Evolutionary conservation across 1,140 invertebrate species (phyloP).

Genomic region (Megalonaias nervosa): DNA sequence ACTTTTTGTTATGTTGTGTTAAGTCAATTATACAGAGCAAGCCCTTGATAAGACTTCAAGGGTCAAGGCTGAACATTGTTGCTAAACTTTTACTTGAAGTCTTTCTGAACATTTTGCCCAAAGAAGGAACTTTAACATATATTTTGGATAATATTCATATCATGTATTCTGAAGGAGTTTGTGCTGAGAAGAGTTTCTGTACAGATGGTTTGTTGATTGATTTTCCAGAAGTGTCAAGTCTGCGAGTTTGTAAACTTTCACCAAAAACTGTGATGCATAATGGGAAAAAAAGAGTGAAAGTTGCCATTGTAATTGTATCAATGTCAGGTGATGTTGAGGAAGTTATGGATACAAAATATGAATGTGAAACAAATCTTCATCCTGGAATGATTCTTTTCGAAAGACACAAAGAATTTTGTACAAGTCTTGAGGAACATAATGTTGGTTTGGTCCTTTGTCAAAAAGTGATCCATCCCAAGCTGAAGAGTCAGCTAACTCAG

Average conservation of each 20-base stretch:
- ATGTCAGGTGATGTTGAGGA: constrained; percentile 54
- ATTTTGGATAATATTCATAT: constrained; percentile 35
- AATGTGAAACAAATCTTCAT: background rate
- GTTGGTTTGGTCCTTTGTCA: constrained; percentile 53
- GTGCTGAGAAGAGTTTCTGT: constrained; percentile 23
- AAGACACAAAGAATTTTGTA: constrained; percentile 31
- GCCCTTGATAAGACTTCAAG: constrained; percentile 26
- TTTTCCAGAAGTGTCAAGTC: constrained; percentile 33
- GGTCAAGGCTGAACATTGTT: constrained; percentile 18
- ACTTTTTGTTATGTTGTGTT: constrained; percentile 38
- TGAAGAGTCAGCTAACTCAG: constrained; percentile 73
- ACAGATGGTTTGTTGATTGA: constrained; percentile 39
- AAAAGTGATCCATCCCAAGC: constrained; percentile 52
- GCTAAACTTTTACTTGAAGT: constrained; percentile 39
- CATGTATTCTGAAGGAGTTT: constrained; percentile 15
- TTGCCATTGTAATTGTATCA: constrained; percentile 44
- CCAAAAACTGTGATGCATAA: background rate
- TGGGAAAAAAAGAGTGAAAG: constrained; percentile 20
- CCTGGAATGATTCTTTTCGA: constrained; percentile 1
- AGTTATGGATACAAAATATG: constrained; percentile 30
- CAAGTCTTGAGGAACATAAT: constrained; percentile 21
- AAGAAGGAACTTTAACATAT: background rate
- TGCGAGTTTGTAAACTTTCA: constrained; percentile 13
- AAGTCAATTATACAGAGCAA: constrained; percentile 39
- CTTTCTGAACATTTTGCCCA: constrained; percentile 43